Base-by-base conservation (phyloP, 1,140 invertebrate genomes). In the Diplogasteroides magnus region DNA sequence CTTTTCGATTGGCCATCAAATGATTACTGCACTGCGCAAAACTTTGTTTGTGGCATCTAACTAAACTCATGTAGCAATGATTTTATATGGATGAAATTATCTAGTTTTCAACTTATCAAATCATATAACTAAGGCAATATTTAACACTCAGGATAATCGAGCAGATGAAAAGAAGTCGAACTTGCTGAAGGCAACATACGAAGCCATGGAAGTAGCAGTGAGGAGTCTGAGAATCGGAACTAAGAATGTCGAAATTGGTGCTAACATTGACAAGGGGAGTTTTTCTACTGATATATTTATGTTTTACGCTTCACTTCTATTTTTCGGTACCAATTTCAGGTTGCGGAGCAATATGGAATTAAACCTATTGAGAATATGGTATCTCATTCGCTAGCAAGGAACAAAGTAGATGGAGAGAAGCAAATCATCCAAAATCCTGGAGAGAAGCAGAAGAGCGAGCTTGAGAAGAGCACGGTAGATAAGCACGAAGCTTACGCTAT, bases 281-380 rank as follows among this genome's bases (percentile, higher is more conserved):
- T 26, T 11, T 29, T 25, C 6, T 48, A 48, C n/a, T n/a, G n/a
- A 48, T 48, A 11, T 48, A 11, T 19, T 48, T 48, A 19, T 48
- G 19, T 48, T 48, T 48, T 48, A 11, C 37, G 37, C 19, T 6
- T 11, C 19, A 6, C 6, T 48, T 48, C 19, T 48, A 6, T 48
- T 48, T 11, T 11, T 71, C 77, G 68, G 29, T 69, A 62, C n/a
- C 73, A 32, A 55, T 73, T 62, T 29, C 26, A 58, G 32, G 72
- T 59, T 26, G 90, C 91, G 72, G 90, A 92, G 77, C 88, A 89
- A 29, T 98, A 88, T 85, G 91, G 94, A 76, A 97, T 94, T 84
- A 98, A 97, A 85, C 94, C 96, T 27, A 90, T 99, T 67, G 95
- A 98, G 86, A 87, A 96, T 65, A 98, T 98, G 94, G 86, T 98